These are phyloP conservation scores for Stomatorhinus ivindoensis DNA, from an alignment of 2,113 vertebrate species.

Conservation along the genomic window DNA sequence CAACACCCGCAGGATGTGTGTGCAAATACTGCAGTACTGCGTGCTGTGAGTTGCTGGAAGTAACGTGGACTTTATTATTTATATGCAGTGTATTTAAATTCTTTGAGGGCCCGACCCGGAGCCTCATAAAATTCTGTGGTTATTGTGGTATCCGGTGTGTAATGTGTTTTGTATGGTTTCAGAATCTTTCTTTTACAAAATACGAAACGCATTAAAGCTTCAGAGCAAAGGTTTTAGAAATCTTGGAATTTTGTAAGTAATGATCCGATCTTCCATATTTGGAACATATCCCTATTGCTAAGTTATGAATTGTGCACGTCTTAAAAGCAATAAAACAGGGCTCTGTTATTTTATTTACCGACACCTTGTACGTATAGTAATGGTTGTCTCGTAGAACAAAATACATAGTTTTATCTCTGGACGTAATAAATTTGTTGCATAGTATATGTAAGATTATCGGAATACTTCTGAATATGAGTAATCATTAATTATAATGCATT, in stretches of 20 bases:
- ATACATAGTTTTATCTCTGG: not conserved
- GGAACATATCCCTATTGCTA: not conserved
- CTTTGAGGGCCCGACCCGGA: too few relatives aligned
- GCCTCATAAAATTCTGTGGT: not conserved
- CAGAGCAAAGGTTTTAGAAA: not conserved
- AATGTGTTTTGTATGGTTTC: not conserved
- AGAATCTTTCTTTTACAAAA: not conserved
- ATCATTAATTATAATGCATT: not conserved
- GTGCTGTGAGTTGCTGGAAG: not conserved
- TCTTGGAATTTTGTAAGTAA: not conserved
- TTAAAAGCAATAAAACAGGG: not conserved
- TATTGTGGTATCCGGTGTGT: not conserved
- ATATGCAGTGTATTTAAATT: not conserved
- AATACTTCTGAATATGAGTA: not conserved
- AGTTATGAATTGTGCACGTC: not conserved
- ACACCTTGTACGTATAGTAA: not conserved
- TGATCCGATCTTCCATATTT: not conserved
- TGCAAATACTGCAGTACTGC: not conserved
- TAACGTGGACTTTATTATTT: not conserved
- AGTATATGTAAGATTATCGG: not conserved
- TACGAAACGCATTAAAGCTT: not conserved
- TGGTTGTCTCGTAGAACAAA: not conserved
- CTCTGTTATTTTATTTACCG: not conserved
- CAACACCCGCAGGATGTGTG: not conserved
- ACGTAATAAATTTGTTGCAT: not conserved